phyloP scores from a whole-genome alignment of 2,888 invertebrate species.

The Halictus ligatus region DNA sequence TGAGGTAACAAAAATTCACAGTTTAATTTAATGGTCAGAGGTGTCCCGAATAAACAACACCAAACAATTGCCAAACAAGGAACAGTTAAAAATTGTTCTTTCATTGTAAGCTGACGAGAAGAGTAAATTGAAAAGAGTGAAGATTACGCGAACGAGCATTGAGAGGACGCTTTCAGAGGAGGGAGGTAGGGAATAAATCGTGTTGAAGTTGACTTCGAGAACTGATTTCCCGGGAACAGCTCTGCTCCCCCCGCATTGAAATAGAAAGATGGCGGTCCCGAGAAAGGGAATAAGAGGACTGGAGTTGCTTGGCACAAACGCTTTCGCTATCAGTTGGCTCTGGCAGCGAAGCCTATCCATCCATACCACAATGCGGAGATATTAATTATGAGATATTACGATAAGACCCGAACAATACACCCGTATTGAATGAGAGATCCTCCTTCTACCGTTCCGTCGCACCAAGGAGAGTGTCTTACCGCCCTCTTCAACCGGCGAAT shows the following conservation, averaged over 20 bases:
- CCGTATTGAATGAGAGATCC: slow-evolving; percentile 83
- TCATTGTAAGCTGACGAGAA: not conserved
- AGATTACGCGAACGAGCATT: not conserved
- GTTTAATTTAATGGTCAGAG: too few species aligned
- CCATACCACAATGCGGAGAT: slow-evolving; percentile 84
- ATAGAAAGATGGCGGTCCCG: slow-evolving; percentile 45
- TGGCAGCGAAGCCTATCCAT: slow-evolving; percentile 83
- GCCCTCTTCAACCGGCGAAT: slow-evolving; percentile 58
- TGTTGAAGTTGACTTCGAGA: not conserved
- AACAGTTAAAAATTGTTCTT: too few species aligned
- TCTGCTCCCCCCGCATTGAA: slow-evolving; percentile 24
- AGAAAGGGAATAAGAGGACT: slow-evolving; percentile 26
- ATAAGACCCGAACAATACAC: slow-evolving; percentile 84
- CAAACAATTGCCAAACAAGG: too few species aligned
- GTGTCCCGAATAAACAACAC: too few species aligned
- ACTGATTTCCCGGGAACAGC: slow-evolving; percentile 7
- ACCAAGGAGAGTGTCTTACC: slow-evolving; percentile 73
- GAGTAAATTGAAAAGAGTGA: not conserved
- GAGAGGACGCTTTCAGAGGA: not conserved
- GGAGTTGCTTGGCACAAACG: slow-evolving; percentile 75
- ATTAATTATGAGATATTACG: slow-evolving; percentile 85
- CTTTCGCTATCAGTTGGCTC: slow-evolving; percentile 83
- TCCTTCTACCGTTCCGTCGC: slow-evolving; percentile 64
- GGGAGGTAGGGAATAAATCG: not conserved
- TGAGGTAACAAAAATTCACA: too few species aligned